phyloP scores from a whole-genome alignment of 2,113 vertebrate genomes.

The Charina bottae region DNA sequence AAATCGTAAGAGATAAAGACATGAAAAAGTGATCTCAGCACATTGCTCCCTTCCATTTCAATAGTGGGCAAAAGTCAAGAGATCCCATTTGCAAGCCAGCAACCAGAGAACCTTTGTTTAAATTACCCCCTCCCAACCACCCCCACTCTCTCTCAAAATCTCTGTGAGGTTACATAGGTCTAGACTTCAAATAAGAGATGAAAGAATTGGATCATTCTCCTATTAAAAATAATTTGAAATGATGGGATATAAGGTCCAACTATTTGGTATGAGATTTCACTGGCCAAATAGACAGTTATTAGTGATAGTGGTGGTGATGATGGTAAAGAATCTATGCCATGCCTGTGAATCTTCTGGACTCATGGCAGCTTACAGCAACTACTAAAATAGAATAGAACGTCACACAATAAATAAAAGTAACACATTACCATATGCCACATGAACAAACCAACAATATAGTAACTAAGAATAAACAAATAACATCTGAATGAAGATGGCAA shows the following conservation, averaged over 20 bases:
- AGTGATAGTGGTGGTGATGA: not conserved
- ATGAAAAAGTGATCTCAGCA: not conserved
- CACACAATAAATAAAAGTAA: not conserved
- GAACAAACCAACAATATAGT: too few relatives aligned
- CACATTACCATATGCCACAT: too few relatives aligned
- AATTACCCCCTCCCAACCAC: not conserved
- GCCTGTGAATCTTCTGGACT: not conserved
- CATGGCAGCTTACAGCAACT: not conserved
- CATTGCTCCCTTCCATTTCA: not conserved
- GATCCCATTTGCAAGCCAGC: not conserved
- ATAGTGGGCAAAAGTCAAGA: not conserved
- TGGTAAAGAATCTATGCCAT: not conserved
- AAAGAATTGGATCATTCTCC: too few relatives aligned
- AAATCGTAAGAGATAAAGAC: not conserved
- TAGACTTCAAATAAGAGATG: not conserved
- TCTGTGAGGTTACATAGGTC: not conserved
- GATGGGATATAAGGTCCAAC: not conserved
- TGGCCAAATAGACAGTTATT: not conserved
- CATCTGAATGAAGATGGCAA: not conserved
- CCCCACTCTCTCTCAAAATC: not conserved
- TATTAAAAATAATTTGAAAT: not conserved
- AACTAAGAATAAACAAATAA: not conserved
- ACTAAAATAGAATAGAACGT: not conserved
- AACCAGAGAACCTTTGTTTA: not conserved
- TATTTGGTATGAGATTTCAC: not conserved